Evolutionary conservation across 1,140 invertebrate genomes (phyloP).

Genomic region (Bombus confusus): DNA sequence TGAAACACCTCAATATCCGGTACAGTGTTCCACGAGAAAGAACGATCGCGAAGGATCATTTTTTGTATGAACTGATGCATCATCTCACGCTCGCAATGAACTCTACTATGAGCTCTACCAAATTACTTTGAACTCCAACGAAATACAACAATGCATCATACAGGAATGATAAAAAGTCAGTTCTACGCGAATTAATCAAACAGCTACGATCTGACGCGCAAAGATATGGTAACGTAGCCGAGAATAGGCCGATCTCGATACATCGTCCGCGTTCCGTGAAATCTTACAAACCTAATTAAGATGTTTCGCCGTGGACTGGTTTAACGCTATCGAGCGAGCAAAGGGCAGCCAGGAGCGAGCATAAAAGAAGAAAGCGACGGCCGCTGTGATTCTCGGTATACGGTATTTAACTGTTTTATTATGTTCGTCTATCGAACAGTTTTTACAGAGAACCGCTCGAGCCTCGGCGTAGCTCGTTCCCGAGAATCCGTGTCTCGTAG

Average conservation of each 20-base stretch:
- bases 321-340: not conserved
- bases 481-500: not conserved
- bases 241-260: not conserved
- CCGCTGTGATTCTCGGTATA: not conserved
- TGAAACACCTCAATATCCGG: too few relatives aligned
- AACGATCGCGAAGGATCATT: too few relatives aligned
- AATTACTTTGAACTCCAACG: too few relatives aligned
- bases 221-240: not conserved
- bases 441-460: not conserved
- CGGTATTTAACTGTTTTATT: not conserved
- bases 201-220: too few relatives aligned
- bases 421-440: not conserved
- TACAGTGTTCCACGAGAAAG: too few relatives aligned
- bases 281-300: conserved; percentile 10
- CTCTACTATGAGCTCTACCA: too few relatives aligned
- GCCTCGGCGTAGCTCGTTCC: not conserved
- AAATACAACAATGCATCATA: not conserved
- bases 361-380: not conserved
- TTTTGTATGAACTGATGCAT: too few relatives aligned
- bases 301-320: not conserved
- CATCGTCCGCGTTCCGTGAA: not conserved
- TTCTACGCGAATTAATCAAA: not conserved
- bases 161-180: not conserved
- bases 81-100: too few relatives aligned
- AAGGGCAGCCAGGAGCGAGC: not conserved